Evolutionary conservation across 2,888 invertebrate genomes (phyloP).

Genomic region (Tineola bisselliella): DNA sequence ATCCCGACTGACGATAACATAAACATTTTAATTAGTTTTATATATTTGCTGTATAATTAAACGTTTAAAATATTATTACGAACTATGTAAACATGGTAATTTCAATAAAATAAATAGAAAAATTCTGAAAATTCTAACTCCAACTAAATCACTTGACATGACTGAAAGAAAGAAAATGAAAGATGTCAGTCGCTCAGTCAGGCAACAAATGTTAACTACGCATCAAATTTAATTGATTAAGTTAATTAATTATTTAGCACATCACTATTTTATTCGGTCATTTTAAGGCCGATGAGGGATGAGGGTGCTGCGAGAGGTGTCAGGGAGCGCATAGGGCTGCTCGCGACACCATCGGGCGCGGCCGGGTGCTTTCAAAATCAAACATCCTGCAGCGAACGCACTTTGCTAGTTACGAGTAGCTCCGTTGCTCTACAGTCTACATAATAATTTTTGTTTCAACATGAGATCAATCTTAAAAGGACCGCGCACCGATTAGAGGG

Average conservation of each 20-base stretch:
- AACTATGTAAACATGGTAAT: neutral
- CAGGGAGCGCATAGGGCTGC: too few species aligned
- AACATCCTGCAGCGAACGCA: too few species aligned
- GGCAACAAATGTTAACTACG: neutral
- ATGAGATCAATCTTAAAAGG: too few species aligned
- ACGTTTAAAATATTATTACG: neutral
- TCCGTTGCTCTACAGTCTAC: too few species aligned
- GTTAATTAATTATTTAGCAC: neutral
- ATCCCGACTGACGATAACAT: conserved; percentile 46
- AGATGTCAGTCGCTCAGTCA: neutral
- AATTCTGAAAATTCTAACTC: neutral
- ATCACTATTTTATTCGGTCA: neutral
- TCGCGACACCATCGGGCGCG: too few species aligned
- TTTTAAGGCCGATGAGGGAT: too few species aligned
- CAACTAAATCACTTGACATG: neutral
- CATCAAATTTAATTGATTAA: neutral
- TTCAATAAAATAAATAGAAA: neutral
- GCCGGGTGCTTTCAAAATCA: too few species aligned
- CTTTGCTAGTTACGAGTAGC: too few species aligned
- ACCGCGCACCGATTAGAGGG: too few species aligned
- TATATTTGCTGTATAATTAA: neutral
- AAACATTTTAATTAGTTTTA: conserved; percentile 23
- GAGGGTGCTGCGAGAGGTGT: too few species aligned
- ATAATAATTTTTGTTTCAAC: too few species aligned
- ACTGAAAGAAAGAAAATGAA: neutral